phyloP scores from a whole-genome alignment of 2,797 vertebrate species.

The Aulostomus chinensis region DNA sequence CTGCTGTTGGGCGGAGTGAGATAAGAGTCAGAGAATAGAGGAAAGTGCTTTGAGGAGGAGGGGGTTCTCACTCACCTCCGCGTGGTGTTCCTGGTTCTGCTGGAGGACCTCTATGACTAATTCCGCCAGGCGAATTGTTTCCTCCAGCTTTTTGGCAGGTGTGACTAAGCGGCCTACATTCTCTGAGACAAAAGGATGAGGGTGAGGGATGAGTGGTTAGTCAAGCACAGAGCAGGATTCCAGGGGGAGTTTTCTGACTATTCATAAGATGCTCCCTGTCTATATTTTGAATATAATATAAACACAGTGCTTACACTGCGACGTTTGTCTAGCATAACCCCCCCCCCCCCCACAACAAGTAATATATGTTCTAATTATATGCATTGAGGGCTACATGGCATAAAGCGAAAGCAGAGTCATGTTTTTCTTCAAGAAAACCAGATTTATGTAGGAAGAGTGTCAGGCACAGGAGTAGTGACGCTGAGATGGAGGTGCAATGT shows the following conservation, averaged over 20 bases:
- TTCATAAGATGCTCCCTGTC: conserved; percentile 40
- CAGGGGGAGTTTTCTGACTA: conserved; percentile 55
- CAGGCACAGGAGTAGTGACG: conserved; percentile 54
- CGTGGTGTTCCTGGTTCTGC: conserved; percentile 99
- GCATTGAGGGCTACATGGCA: conserved; percentile 56
- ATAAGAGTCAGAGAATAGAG: conserved; percentile 66
- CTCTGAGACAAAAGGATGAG: conserved; percentile 95
- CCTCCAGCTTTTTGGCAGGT: conserved; percentile 99
- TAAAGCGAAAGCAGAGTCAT: conserved; percentile 57
- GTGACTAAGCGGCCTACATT: conserved; percentile 99
- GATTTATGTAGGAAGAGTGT: conserved; percentile 40
- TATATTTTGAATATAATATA: conserved; percentile 48
- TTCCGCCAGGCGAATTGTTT: conserved; percentile 98
- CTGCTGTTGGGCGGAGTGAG: conserved; percentile 61
- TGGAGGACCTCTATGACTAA: conserved; percentile 99
- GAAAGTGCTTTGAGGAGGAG: conserved; percentile 62
- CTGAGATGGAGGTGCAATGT: conserved; percentile 59
- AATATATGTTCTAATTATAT: conserved; percentile 33
- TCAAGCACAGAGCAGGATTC: conserved; percentile 70
- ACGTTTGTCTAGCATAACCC: too few relatives aligned
- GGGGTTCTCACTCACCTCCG: conserved; percentile 91
- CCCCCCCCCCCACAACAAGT: conserved; percentile 40
- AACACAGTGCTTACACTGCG: conserved; percentile 63
- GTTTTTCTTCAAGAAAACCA: conserved; percentile 42
- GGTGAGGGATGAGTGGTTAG: conserved; percentile 83